Evolutionary conservation across 2,888 invertebrate species (phyloP), one percentile per base, ranked within the genome.

Genomic region (Nemotelus pantherinus): DNA sequence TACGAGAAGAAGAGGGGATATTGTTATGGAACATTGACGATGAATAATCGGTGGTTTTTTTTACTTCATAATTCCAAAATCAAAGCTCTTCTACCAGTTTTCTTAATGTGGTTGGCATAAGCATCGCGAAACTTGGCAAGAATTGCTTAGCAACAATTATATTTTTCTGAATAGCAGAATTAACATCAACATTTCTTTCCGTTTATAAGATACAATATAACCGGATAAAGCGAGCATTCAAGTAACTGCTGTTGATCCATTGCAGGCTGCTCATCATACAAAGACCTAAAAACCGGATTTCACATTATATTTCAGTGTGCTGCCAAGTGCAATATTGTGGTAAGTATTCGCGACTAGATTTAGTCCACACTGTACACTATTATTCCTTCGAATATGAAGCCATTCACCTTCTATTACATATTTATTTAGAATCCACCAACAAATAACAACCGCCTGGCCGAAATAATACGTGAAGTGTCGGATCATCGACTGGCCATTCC

Each of bases 401-500:
- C 25, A 25, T 25, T 25, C 0, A 25, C 25, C 25, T 25, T 67
- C 70, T 3, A 43, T 48, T 65, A 72, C 60, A 50, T 64, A 43
- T 65, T 50, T 50, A 63, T 43, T 57, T 58, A 87, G 87, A 87
- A 87, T 68, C 84, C 85, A 47, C 87, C 87, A 50, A 85, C 85
- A 53, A 87, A 86, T 77, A 83, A 85, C 78, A 87, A 86, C 81
- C 85, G 86, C 3, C 80, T 87, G 67, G 87, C 86, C 5, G 85
- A 86, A 83, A 84, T 87, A 50, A 87, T 87, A 75, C 84, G 85
- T 5, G 86, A 86, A 81, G 80, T 87, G 48, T 84, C 85, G 48
- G 85, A 86, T 79, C 84, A 84, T n/a, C 86, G 87, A 1, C 78
- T 87, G 72, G 87, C 86, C n/a, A 85, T 87, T 81, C 87, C 87